These are phyloP conservation scores for Apteryx owenii DNA, from an alignment of 2,113 vertebrate genomes.

Conservation along the genomic window DNA sequence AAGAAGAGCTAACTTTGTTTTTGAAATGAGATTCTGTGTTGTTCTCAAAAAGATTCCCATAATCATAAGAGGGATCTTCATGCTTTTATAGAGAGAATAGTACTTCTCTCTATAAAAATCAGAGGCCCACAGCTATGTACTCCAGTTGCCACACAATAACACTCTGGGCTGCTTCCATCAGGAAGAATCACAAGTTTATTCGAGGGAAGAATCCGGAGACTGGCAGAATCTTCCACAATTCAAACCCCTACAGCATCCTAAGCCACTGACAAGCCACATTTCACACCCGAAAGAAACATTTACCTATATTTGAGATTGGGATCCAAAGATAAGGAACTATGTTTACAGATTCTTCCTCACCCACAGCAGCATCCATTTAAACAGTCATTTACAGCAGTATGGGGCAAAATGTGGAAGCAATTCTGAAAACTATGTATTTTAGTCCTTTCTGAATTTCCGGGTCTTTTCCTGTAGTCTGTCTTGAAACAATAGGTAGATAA, in stretches of 20 bases:
- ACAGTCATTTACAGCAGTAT: not conserved
- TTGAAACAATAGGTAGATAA: not conserved
- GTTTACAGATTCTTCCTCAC: not conserved
- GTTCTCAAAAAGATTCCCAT: not conserved
- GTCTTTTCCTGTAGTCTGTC: not conserved
- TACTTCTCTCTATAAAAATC: not conserved
- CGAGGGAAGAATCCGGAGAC: not conserved
- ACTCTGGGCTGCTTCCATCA: not conserved
- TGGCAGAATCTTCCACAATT: not conserved
- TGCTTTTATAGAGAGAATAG: not conserved
- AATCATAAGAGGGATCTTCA: not conserved
- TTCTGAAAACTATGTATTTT: not conserved
- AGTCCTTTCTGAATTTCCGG: not conserved
- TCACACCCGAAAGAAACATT: not conserved
- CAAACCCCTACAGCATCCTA: not conserved
- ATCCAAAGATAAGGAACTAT: not conserved
- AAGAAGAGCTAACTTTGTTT: not conserved
- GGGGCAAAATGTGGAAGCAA: not conserved
- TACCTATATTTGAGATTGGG: not conserved
- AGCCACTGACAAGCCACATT: not conserved
- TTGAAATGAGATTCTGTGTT: not conserved
- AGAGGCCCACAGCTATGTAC: not conserved
- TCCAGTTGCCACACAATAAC: not conserved
- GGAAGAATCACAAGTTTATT: not conserved
- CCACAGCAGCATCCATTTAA: not conserved